Evolutionary conservation across 30 jellyfish, hydroid and myxozoan species (phyloP).

Genomic region (Sanderia malayensis): DNA sequence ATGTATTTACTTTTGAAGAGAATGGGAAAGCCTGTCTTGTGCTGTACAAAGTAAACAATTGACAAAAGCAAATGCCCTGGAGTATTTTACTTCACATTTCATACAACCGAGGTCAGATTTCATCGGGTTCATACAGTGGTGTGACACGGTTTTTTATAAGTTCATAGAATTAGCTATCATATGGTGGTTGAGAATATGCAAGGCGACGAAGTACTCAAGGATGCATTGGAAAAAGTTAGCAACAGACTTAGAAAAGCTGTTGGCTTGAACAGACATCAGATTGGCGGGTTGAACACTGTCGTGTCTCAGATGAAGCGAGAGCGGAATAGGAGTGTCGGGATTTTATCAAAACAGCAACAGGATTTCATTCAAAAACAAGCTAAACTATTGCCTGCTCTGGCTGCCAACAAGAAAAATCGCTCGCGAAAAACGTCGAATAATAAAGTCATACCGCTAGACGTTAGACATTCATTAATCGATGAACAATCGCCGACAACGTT

Average conservation of each 20-base stretch:
- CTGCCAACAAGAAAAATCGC: constrained; percentile 8
- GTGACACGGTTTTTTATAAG: neutral
- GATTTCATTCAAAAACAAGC: constrained; percentile 53
- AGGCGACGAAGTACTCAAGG: constrained; percentile 43
- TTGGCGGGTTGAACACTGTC: constrained; percentile 48
- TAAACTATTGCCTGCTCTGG: constrained; percentile 51
- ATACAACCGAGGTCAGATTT: neutral
- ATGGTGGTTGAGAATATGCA: constrained; percentile 18
- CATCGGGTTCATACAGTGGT: neutral
- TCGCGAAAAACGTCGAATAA: constrained; percentile 35
- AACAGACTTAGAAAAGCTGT: constrained; percentile 77
- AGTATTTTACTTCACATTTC: neutral
- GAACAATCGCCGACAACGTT: neutral
- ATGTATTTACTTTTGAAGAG: neutral
- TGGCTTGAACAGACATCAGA: constrained; percentile 59
- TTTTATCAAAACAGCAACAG: constrained; percentile 64
- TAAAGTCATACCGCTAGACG: constrained; percentile 58
- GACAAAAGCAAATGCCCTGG: neutral
- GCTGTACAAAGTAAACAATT: neutral
- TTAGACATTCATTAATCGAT: neutral
- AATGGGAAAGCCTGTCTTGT: neutral
- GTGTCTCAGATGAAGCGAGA: constrained; percentile 67
- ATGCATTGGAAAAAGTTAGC: constrained; percentile 64
- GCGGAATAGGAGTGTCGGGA: constrained; percentile 60
- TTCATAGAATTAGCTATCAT: neutral